Evolutionary conservation across 2,888 invertebrate genomes (phyloP), one percentile per base, ranked within the genome.

Genomic region (Formica aserva): DNA sequence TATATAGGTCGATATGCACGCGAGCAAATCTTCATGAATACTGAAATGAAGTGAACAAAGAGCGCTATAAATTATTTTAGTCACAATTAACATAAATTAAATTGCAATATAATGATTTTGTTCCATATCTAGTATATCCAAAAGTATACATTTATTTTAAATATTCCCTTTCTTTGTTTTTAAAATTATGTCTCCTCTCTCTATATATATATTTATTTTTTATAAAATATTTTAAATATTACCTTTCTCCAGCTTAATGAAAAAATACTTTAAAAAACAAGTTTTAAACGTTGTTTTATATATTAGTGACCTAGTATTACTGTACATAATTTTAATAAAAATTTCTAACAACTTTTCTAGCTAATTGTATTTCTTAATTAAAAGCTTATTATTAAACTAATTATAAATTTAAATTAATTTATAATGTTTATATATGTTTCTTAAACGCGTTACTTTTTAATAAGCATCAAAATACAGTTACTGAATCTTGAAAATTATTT

Each of bases 41-140:
- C 65, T 76, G 45, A 65, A 45, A 48, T 32, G 41, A 32, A 41
- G 60, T 26, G 74, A n/a, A 76, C 65, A 76, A 76, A 76, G 65
- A 45, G 22, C 18, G 65, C 22, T 45, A 32, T 32, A 35, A 76
- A 65, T 65, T 65, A 76, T 76, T 65, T 48, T 65, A 65, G 65
- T 65, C 22, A 65, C 75, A 35, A 65, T 11, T 45, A 11, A 65
- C 11, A 29, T 41, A 41, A 60, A 8, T 60, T 48, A 32, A 75
- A 63, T 63, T 75, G 32, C 22, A 29, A 48, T 75, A 75, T 63
- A 32, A 76, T 65, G 32, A 15, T 48, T 35, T 32, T 11, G 35
- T 32, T 3, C 4, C 1, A 35, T 15, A 62, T 15, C 9, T 41
- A 32, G 32, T 32, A 22, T 65, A 48, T 65, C 1, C 29, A 32